Base-by-base conservation (phyloP, 2,797 vertebrate species). In the Poliocrania exsul region DNA sequence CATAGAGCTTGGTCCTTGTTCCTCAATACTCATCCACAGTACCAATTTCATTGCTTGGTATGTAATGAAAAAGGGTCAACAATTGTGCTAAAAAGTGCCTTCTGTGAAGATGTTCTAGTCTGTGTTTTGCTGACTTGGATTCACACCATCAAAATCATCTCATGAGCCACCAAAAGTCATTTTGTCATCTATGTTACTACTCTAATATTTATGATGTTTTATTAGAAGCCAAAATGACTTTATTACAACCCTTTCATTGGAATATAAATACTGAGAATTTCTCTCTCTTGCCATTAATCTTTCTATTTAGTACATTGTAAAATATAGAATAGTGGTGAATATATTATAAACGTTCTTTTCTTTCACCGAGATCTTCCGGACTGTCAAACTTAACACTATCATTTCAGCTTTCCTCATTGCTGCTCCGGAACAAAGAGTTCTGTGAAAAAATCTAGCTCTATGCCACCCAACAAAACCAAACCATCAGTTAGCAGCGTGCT, bases 151-250 rank as follows among this genome's bases (percentile, higher is more conserved):
- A 87, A 89, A 90, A 81, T 57, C 2, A 35, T 62, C 28, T 62
- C 19, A 64, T 0, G 1, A 50, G 18, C 31, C 38, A 81, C 37
- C 26, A 84, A 51, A 93, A 87, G 33, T 67, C 0, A 73, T 80
- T 93, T 81, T 88, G 50, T 84, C 67, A 88, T 61, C 84, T 92
- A 35, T 84, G 83, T 93, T 93, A 80, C 80, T 94, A 94, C 51
- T 82, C 73, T 92, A 95, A 84, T 92, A 96, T 93, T 93, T 92
- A 92, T 75, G 75, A 85, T 87, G 90, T 93, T 89, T 47, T 8
- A 72, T 94, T 96, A 93, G 86, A 95, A 96, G 92, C 47, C 3
- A 47, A 95, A 95, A 97, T 90, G 8, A 95, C 89, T 97, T 95
- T 94, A 73, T 46, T 61, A 81, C 81, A n/a, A 95, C 57, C 18